Evolutionary conservation across 2,113 vertebrate genomes (phyloP).

Genomic region (Melanerpes aurifrons): DNA sequence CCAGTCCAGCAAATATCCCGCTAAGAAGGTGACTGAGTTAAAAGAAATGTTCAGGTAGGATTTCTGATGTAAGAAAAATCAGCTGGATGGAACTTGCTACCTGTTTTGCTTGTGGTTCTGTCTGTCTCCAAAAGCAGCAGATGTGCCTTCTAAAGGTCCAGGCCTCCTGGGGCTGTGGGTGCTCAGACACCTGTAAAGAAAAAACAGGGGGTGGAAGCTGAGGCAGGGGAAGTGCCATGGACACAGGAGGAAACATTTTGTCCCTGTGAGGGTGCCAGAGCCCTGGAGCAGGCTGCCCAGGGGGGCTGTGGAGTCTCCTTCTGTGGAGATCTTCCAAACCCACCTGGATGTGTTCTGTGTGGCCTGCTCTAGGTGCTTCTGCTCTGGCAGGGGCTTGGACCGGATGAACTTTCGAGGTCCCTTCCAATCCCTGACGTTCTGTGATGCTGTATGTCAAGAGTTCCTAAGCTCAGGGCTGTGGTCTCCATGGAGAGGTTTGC

Average conservation of each 20-base stretch:
- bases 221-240: no score
- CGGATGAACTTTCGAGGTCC: no score
- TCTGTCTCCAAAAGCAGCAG: background rate
- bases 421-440: no score
- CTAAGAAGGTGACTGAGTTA: conserved; percentile 92
- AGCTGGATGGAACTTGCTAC: background rate
- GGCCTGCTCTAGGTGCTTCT: no score
- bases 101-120: background rate
- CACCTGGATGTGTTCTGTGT: no score
- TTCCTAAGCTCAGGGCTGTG: background rate
- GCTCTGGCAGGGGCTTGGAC: no score
- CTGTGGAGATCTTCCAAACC: no score
- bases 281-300: no score
- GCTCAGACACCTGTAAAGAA: background rate
- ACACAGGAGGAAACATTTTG: no score
- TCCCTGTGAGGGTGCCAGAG: no score
- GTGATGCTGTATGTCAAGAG: background rate
- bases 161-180: background rate
- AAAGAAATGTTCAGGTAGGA: conserved; percentile 95
- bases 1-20: conserved; percentile 83
- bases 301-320: no score
- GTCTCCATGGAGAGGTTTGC: background rate
- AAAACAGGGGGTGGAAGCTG: no score
- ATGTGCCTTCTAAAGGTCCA: background rate
- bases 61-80: background rate